Conservation (phyloP, 2,888 invertebrate genomes). For the Drosophila emarginata region DNA sequence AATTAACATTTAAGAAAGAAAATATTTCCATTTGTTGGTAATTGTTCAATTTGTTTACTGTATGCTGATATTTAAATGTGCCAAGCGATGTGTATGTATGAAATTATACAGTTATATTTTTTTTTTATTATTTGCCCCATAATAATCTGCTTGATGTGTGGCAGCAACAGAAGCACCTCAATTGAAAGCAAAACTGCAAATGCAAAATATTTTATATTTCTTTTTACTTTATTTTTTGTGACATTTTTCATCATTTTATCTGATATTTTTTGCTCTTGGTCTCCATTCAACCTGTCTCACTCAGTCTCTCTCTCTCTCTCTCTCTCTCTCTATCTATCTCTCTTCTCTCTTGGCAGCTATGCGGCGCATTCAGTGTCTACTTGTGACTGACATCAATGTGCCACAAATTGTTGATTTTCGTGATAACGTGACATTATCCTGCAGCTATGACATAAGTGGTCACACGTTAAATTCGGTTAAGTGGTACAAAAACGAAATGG, state of each 20-base stretch:
- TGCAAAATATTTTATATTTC: conserved; percentile 46
- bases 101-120: not conserved
- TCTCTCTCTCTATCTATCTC: not conserved
- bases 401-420: conserved; percentile 83
- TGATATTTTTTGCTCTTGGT: conserved; percentile 42
- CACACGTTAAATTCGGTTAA: conserved; percentile 83
- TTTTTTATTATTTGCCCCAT: conserved; percentile 29
- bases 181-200: conserved; percentile 47
- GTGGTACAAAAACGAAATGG: conserved; percentile 83
- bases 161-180: conserved; percentile 16
- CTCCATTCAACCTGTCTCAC: conserved; percentile 5
- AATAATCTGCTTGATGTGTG: conserved; percentile 35
- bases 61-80: conserved; percentile 15
- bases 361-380: conserved; percentile 71
- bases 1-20: not conserved
- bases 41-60: not conserved
- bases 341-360: conserved; percentile 51
- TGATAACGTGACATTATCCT: conserved; percentile 82
- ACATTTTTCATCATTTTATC: conserved; percentile 70
- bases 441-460: conserved; percentile 83
- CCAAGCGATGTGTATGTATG: conserved; percentile 15
- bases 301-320: conserved; percentile 17
- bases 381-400: conserved; percentile 82
- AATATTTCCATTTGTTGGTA: not conserved
- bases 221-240: conserved; percentile 36